Conservation (phyloP, 2,113 vertebrate genomes). For the Vireo altiloquus region DNA sequence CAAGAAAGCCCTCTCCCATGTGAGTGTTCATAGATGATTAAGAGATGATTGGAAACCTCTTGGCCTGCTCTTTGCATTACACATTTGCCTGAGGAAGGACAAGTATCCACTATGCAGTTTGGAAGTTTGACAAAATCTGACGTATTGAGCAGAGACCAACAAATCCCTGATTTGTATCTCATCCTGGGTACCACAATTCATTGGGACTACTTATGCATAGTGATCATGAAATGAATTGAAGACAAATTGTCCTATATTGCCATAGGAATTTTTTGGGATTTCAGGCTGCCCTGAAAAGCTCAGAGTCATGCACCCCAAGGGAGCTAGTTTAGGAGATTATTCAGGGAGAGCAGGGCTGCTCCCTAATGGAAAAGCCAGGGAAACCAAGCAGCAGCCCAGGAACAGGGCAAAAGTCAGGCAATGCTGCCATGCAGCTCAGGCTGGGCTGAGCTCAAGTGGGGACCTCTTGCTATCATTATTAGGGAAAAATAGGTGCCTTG, state of each 20-base stretch:
- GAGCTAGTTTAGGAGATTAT: neutral
- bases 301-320: neutral
- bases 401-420: neutral
- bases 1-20: neutral
- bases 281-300: neutral
- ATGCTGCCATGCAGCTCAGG: neutral
- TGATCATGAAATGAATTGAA: neutral
- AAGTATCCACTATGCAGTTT: neutral
- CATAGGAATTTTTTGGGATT: neutral
- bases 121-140: constrained; percentile 4
- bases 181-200: neutral
- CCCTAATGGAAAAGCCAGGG: constrained; percentile 14
- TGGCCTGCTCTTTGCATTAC: neutral
- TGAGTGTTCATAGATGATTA: neutral
- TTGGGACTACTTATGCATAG: neutral
- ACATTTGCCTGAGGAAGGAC: neutral
- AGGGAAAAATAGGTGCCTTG: neutral
- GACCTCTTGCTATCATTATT: neutral
- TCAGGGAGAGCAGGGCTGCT: neutral
- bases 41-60: constrained; percentile 9
- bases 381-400: neutral
- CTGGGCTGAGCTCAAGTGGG: neutral
- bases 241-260: neutral
- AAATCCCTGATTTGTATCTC: neutral
- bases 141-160: neutral